These are phyloP conservation scores for Hipparchia semele DNA, from an alignment of 2,888 invertebrate species.

Conservation along the genomic window DNA sequence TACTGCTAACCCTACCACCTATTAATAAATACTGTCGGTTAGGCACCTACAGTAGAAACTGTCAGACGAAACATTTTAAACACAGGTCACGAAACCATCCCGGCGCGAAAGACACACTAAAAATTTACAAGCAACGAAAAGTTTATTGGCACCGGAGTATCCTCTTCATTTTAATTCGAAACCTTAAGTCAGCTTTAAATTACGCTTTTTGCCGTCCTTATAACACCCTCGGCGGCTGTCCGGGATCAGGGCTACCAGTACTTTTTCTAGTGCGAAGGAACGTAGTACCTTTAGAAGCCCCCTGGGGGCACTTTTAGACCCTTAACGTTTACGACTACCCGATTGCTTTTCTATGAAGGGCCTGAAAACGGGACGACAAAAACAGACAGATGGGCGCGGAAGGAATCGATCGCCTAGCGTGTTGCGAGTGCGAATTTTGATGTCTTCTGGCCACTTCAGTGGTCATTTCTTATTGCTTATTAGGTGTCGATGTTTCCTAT, in stretches of 20 bases:
- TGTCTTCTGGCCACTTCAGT: constrained; percentile 47
- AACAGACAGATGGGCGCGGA: constrained; percentile 74
- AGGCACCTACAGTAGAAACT: too few relatives aligned
- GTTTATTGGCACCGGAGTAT: constrained; percentile 35
- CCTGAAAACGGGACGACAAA: constrained; percentile 67
- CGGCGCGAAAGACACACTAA: constrained; percentile 17
- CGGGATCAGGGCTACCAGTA: constrained; percentile 73
- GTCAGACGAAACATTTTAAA: neutral
- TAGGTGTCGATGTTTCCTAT: constrained; percentile 47
- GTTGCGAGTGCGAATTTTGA: constrained; percentile 47
- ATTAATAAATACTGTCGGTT: too few relatives aligned
- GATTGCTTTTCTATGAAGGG: constrained; percentile 85
- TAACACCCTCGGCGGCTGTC: constrained; percentile 74
- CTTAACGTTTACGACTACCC: constrained; percentile 85
- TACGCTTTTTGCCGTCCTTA: constrained; percentile 79
- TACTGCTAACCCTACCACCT: too few relatives aligned
- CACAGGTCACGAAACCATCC: constrained; percentile 15
- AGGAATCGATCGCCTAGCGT: constrained; percentile 60
- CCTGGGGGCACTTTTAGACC: constrained; percentile 82
- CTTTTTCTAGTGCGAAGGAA: constrained; percentile 80
- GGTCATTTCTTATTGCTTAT: constrained; percentile 40
- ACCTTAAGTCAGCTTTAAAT: constrained; percentile 82
- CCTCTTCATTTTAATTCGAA: constrained; percentile 80
- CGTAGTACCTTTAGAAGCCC: constrained; percentile 79
- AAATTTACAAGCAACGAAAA: constrained; percentile 32